phyloP scores from a whole-genome alignment of 2,888 invertebrate genomes.

The Cataglyphis altisquamis region DNA sequence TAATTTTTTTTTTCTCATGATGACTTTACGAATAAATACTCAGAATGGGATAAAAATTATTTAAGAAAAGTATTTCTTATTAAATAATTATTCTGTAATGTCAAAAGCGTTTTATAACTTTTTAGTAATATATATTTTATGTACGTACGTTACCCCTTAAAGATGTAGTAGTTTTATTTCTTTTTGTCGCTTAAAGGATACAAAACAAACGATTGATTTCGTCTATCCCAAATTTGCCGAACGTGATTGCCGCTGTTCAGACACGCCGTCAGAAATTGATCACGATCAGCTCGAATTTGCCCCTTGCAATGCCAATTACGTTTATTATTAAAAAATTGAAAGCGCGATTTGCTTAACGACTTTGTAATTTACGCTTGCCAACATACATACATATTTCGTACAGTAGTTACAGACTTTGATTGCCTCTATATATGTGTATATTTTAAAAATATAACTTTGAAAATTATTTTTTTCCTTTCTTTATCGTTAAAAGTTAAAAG shows the following conservation, averaged over 20 bases:
- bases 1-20: background rate
- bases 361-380: background rate
- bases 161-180: background rate
- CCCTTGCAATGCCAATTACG: constrained; percentile 41
- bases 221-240: constrained; percentile 39
- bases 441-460: background rate
- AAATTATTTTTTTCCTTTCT: background rate
- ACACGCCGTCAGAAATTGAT: background rate
- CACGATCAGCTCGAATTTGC: constrained; percentile 37
- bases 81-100: background rate
- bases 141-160: background rate
- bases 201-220: constrained; percentile 41
- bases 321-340: constrained; percentile 29
- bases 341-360: constrained; percentile 37
- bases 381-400: background rate
- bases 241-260: constrained; percentile 48
- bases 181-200: background rate
- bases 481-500: too few species aligned
- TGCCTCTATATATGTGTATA: background rate
- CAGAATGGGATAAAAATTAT: background rate
- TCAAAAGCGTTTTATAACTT: background rate
- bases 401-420: background rate
- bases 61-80: constrained; percentile 4
- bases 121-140: background rate
- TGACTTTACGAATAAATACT: background rate